Evolutionary conservation across 2,888 invertebrate species (phyloP).

Genomic region (Andricus quercusramuli): DNA sequence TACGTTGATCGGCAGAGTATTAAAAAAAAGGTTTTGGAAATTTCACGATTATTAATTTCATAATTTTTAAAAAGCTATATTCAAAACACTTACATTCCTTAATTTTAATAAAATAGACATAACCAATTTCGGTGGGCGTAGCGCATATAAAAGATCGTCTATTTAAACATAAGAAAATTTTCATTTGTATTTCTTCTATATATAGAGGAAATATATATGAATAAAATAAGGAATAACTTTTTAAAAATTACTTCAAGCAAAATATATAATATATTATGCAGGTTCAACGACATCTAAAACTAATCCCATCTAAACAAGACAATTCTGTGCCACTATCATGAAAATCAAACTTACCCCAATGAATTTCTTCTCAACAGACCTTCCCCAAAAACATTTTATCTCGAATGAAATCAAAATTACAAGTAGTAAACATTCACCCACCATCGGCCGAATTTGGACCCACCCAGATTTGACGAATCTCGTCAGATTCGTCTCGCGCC

Average conservation of each 20-base stretch:
- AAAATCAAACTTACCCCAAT: background rate
- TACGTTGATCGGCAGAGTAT: too few species aligned
- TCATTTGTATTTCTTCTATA: too few species aligned
- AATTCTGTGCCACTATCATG: background rate
- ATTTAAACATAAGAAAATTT: too few species aligned
- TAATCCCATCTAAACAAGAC: background rate
- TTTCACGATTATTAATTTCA: too few species aligned
- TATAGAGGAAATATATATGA: background rate
- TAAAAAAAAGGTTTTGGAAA: too few species aligned
- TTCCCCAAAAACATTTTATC: background rate
- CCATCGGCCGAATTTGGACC: conserved; percentile 9
- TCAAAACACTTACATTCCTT: too few species aligned
- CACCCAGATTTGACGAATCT: conserved; percentile 14
- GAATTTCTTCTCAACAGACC: background rate
- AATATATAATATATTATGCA: background rate
- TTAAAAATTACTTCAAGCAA: background rate
- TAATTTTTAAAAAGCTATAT: too few species aligned
- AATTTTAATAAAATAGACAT: too few species aligned
- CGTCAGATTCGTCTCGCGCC: conserved; percentile 33
- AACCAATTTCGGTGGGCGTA: too few species aligned
- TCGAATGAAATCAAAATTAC: background rate
- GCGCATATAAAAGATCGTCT: too few species aligned
- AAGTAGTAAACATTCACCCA: background rate
- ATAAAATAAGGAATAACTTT: background rate
- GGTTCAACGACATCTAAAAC: background rate